Percentiles rank a stretch among this genome's conserved stretches.
phyloP scores from a whole-genome alignment of 2,113 vertebrate species.

The Puntigrus tetrazona region DNA sequence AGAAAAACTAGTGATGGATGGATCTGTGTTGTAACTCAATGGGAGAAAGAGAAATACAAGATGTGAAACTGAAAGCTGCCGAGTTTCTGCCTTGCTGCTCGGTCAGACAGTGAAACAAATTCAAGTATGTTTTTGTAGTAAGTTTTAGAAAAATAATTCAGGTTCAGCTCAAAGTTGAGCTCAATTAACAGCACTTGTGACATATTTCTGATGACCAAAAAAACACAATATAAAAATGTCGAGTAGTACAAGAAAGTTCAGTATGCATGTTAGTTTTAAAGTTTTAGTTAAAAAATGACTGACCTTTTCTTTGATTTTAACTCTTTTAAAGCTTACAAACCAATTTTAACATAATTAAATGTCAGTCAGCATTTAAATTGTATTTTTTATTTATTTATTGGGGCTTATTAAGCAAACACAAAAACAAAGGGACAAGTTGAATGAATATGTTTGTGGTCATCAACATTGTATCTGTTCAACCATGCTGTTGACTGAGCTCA shows the following conservation, averaged over 20 bases:
- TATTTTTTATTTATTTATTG: background rate
- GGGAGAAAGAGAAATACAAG: constrained; percentile 12
- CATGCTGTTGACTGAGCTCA: background rate
- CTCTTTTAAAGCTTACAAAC: background rate
- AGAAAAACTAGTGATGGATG: constrained; percentile 58
- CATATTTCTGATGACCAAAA: background rate
- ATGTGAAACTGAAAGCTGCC: background rate
- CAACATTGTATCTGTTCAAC: background rate
- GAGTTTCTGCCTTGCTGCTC: background rate
- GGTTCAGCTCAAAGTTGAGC: background rate
- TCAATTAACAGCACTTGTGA: background rate
- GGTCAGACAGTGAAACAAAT: background rate
- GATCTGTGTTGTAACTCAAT: constrained; percentile 45
- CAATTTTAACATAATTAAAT: background rate
- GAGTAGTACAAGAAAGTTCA: background rate
- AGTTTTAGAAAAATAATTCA: background rate
- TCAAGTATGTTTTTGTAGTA: background rate
- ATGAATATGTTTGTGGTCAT: background rate
- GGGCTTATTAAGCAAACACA: too few relatives aligned
- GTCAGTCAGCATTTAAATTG: background rate
- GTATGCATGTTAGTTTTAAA: background rate
- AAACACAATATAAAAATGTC: too few relatives aligned
- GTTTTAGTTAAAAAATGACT: background rate
- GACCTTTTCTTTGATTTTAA: background rate
- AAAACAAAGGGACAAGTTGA: background rate